Evolutionary conservation across 2,113 vertebrate species (phyloP).

Genomic region (Serilophus lunatus): DNA sequence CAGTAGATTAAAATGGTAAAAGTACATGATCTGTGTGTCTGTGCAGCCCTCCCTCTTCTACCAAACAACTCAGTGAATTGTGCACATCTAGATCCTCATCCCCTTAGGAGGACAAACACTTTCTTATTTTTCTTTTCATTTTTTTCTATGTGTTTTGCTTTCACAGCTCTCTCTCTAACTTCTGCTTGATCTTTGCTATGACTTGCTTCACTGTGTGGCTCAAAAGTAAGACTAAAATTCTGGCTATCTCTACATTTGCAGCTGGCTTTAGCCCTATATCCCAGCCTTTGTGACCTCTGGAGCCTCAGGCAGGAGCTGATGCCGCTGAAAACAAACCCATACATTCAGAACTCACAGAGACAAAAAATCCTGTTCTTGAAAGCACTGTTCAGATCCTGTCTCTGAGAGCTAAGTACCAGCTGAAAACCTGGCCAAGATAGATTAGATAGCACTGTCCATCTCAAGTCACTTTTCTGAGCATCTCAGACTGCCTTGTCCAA

Average conservation of each 20-base stretch:
- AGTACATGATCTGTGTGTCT: not conserved
- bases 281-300: not conserved
- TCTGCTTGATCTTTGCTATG: not conserved
- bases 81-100: not conserved
- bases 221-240: not conserved
- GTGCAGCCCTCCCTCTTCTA: not conserved
- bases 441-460: not conserved
- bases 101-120: not conserved
- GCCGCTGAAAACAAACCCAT: not conserved
- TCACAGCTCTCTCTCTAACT: not conserved
- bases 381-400: not conserved
- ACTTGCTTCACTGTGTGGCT: not conserved
- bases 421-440: not conserved
- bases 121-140: not conserved
- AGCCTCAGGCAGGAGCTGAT: not conserved
- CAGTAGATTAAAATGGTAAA: not conserved
- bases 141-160: not conserved
- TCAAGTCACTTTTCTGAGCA: not conserved
- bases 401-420: not conserved
- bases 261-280: not conserved
- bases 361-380: not conserved
- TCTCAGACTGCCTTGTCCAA: not conserved
- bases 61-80: not conserved
- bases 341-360: not conserved
- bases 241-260: not conserved